Evolutionary conservation across 2,888 invertebrate species (phyloP), one percentile per base, ranked within the genome.

Genomic region (Apamea monoglypha): DNA sequence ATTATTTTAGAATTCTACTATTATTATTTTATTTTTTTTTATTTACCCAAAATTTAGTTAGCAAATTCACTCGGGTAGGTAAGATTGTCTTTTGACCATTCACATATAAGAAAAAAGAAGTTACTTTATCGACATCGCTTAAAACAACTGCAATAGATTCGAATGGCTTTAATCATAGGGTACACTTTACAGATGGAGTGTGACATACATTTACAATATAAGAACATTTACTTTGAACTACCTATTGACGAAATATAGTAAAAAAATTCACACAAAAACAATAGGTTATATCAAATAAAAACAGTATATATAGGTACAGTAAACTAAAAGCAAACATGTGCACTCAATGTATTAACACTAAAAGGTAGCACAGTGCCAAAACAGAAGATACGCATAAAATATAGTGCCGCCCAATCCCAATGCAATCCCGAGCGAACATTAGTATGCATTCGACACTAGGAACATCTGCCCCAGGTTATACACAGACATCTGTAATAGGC

Each of bases 401-500:
- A 74, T 44, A 50, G 44, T 12, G 59, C 68, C 25, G 29, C 47
- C 70, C 68, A 86, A 85, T 82, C 72, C 59, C 76, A 78, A 56
- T 63, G 56, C 80, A 80, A 81, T 72, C 50, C 67, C 75, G 25
- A 72, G 2, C 14, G 70, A 50, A 79, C 78, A 88, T 88, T 88
- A 83, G 83, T 86, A 88, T 88, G 88, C 88, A 88, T 85, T 79
- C 80, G 81, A 76, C 75, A 71, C 78, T 44, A 67, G 77, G 56
- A 83, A 67, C 81, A 87, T 74, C 85, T 82, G 88, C 64, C 59
- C 44, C 72, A 44, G 10, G 14, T n/a, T 44, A 66, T 53, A 78
- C 67, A 77, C 64, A 77, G 64, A 16, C 36, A 72, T 16, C 69
- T 77, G 40, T 77, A 74, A 25, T 66, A 69, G 47, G 10, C 40